Evolutionary conservation across 2,113 vertebrate species (phyloP), one percentile per base, ranked within the genome.

Genomic region (Plestiodon gilberti): DNA sequence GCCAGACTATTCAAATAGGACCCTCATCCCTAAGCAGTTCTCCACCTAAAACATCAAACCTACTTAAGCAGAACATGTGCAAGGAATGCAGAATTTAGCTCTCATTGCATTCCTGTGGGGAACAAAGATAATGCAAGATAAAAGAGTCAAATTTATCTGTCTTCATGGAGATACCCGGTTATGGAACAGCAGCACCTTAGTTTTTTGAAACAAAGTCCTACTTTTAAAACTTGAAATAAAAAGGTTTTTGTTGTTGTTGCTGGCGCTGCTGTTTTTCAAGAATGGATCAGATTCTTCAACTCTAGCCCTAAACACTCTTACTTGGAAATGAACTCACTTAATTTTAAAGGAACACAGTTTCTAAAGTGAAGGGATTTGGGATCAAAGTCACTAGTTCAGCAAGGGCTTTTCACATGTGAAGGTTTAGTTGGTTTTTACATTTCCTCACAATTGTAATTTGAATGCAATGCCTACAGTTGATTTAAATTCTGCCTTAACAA

Each of bases 11-110:
- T 43, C 25, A 7, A 7, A 74, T 7, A 48, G 73, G 48, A 30
- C 40, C 25, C 11, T 52, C 25, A 52, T 48, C 73, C 40, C 25
- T 30, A 30, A 40, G 18, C 9, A 38, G 73, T 0, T n/a, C n/a
- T 84, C 87, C 86, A 80, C 83, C 85, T 59, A 83, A 38, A 91
- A 85, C 8, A 70, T 78, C 86, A 78, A 62, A 22, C 82, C 28
- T 1, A 8, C 80, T 92, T 91, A 81, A 82, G 20, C 4, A 76
- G n/a, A n/a, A 64, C 82, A 67, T 71, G 40, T 82, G 22, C 18
- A 55, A 91, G 84, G 84, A 79, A 2, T 25, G 33, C 1, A 35
- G 11, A 55, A 18, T 89, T 48, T 78, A 30, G 1, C 30, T 88
- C 30, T 61, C 78, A 22, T 6, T 43, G 48, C 70, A 83, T 67